Evolutionary conservation across 2,113 vertebrate species (phyloP).

Genomic region (Probosciger aterrimus): DNA sequence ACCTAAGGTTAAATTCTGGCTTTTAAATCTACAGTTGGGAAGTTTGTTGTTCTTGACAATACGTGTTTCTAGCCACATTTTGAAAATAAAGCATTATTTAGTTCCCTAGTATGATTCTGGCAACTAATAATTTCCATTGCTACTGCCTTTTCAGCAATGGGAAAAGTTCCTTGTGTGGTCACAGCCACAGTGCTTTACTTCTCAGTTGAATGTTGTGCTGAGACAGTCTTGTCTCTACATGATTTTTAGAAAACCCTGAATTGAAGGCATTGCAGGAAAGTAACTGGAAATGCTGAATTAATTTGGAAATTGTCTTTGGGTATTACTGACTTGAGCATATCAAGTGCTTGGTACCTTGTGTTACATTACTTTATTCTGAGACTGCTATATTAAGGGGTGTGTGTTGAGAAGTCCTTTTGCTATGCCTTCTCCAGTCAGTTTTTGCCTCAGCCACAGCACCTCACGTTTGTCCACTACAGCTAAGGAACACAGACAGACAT

Average conservation of each 20-base stretch:
- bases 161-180: not conserved
- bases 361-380: not conserved
- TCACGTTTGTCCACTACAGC: not conserved
- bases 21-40: not conserved
- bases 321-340: not conserved
- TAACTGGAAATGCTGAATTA: not conserved
- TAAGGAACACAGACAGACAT: not conserved
- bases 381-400: not conserved
- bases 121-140: not conserved
- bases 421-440: not conserved
- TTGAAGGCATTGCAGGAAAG: not conserved
- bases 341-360: not conserved
- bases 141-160: not conserved
- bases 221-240: not conserved
- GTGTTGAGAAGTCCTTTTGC: rapidly evolving
- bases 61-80: rapidly evolving
- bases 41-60: not conserved
- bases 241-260: not conserved
- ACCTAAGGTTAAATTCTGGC: not conserved
- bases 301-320: not conserved
- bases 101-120: not conserved
- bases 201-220: not conserved
- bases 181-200: not conserved
- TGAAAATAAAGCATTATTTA: not conserved
- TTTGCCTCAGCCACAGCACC: not conserved